phyloP scores from a whole-genome alignment of 2,113 vertebrate species.

The Anhinga rufa region DNA sequence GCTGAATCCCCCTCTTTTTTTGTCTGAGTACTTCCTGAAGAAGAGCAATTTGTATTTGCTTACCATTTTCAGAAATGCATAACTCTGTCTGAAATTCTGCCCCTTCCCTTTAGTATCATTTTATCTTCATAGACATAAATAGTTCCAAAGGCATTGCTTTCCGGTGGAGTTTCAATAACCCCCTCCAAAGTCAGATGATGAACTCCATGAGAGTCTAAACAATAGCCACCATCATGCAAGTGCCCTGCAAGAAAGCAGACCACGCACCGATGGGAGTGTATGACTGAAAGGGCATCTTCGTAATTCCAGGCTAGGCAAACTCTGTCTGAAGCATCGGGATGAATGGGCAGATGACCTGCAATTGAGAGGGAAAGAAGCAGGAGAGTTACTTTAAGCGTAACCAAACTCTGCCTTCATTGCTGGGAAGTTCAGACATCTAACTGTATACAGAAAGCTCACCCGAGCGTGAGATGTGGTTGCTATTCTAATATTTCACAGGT shows the following conservation, averaged over 20 bases:
- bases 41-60: background rate
- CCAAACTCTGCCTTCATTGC: background rate
- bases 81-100: conserved; percentile 78
- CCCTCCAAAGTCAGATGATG: conserved; percentile 89
- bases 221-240: conserved; percentile 85
- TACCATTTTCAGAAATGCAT: conserved; percentile 61
- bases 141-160: conserved; percentile 83
- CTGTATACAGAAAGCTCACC: background rate
- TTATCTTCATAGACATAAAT: conserved; percentile 84
- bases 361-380: background rate
- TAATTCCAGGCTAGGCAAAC: conserved; percentile 91
- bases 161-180: conserved; percentile 85
- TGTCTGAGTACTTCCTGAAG: background rate
- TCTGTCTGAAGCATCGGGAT: conserved; percentile 72
- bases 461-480: background rate
- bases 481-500: background rate
- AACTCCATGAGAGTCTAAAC: conserved; percentile 75
- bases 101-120: conserved; percentile 85
- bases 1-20: background rate
- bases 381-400: background rate
- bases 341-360: conserved; percentile 89
- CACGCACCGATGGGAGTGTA: conserved; percentile 81
- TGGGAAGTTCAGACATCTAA: background rate
- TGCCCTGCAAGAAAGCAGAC: conserved; percentile 90
- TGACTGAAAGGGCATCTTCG: conserved; percentile 71